Percentiles rank a stretch among this genome's conserved stretches.
Conservation (phyloP, 2,888 invertebrate genomes). For the Mechanitis mazaeus region DNA sequence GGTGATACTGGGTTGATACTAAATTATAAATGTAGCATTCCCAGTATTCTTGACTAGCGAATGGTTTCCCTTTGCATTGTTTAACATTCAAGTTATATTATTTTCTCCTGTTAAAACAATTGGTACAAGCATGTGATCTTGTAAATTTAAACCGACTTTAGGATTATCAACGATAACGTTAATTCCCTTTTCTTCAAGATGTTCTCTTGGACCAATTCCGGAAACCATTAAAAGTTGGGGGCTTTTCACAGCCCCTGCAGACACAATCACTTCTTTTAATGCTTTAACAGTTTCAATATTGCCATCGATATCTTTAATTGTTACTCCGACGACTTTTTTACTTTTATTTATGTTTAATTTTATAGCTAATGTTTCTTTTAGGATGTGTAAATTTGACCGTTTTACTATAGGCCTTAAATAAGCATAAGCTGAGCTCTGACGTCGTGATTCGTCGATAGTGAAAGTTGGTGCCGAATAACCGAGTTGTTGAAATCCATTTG, state of each 20-base stretch:
- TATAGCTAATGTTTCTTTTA: constrained; percentile 42
- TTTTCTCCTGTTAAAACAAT: constrained; percentile 36
- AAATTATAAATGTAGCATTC: constrained; percentile 46
- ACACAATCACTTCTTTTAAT: constrained; percentile 47
- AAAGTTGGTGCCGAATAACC: constrained; percentile 42
- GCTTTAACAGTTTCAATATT: constrained; percentile 29
- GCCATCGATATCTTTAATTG: constrained; percentile 36
- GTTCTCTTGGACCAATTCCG: constrained; percentile 47
- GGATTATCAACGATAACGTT: constrained; percentile 38
- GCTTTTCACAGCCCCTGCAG: constrained; percentile 48
- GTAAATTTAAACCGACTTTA: constrained; percentile 48
- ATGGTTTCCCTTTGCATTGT: constrained; percentile 38
- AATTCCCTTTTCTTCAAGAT: constrained; percentile 42
- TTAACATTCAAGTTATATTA: constrained; percentile 30
- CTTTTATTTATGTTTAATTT: constrained; percentile 41
- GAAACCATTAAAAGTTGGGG: constrained; percentile 55
- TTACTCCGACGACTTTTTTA: constrained; percentile 41
- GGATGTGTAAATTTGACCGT: constrained; percentile 44
- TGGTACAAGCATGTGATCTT: constrained; percentile 46
- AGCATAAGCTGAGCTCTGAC: constrained; percentile 43
- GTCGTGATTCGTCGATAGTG: constrained; percentile 33
- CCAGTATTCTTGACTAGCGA: constrained; percentile 48
- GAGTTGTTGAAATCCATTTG: constrained; percentile 42
- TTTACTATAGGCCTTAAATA: constrained; percentile 43
- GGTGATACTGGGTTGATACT: constrained; percentile 44